phyloP scores from a whole-genome alignment of 2,797 vertebrate species.

The Sylvilagus floridanus region DNA sequence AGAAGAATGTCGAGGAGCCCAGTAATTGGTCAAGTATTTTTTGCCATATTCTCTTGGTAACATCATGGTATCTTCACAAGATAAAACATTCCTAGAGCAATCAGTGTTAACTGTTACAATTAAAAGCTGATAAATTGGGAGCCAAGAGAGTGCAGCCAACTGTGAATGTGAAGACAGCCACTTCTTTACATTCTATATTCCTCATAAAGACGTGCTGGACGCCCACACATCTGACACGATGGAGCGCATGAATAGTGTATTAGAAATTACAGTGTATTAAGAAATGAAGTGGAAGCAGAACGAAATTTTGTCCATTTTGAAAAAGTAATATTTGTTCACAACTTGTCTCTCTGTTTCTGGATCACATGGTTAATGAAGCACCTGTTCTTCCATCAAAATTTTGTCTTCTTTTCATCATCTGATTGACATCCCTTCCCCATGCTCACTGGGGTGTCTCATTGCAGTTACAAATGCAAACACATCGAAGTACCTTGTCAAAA shows the following conservation, averaged over 20 bases:
- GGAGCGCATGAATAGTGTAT: constrained; percentile 81
- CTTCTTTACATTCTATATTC: constrained; percentile 85
- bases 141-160: constrained; percentile 81
- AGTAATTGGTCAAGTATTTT: constrained; percentile 73
- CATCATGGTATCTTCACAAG: constrained; percentile 74
- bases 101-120: constrained; percentile 82
- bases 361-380: constrained; percentile 59
- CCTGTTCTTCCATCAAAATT: constrained; percentile 38
- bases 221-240: constrained; percentile 84
- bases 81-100: constrained; percentile 73
- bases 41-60: constrained; percentile 66
- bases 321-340: constrained; percentile 78
- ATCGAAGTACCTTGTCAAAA: neutral
- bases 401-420: constrained; percentile 40
- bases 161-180: constrained; percentile 80
- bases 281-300: constrained; percentile 81
- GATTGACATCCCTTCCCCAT: constrained; percentile 21
- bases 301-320: constrained; percentile 75
- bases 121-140: constrained; percentile 85
- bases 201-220: constrained; percentile 83
- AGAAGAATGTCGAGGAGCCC: constrained; percentile 47
- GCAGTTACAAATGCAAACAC: constrained; percentile 50
- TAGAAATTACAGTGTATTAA: constrained; percentile 79
- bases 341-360: neutral
- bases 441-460: neutral